Conservation (phyloP, 2,797 vertebrate species). For the Sebastes steindachneri region DNA sequence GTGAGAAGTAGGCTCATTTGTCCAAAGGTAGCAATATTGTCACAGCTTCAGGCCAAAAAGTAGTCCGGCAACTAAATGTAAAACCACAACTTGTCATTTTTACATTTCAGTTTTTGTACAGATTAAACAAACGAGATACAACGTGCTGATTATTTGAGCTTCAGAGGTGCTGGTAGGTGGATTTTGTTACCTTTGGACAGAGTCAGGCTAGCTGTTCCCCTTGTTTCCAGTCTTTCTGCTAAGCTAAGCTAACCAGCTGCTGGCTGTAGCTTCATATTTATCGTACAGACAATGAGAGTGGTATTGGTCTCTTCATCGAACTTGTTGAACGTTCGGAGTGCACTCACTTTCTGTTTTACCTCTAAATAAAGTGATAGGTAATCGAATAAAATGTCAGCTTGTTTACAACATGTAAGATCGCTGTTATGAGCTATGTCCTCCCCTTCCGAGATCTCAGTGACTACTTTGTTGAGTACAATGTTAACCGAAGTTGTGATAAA, state of each 20-base stretch:
- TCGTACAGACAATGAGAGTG: background rate
- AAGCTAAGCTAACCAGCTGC: background rate
- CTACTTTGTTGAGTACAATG: too few relatives aligned
- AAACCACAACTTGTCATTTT: too few relatives aligned
- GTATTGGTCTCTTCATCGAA: background rate
- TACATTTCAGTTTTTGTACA: too few relatives aligned
- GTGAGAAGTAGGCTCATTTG: background rate
- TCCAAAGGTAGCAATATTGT: accelerated
- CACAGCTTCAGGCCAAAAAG: background rate
- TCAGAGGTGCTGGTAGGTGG: background rate
- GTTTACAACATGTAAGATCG: too few relatives aligned
- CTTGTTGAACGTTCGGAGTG: background rate
- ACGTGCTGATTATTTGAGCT: background rate
- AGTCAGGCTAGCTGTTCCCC: background rate
- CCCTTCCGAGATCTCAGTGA: background rate
- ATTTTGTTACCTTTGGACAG: background rate
- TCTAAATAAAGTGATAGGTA: background rate
- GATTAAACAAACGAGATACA: accelerated
- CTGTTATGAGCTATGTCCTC: background rate
- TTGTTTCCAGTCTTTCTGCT: accelerated
- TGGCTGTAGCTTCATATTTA: background rate
- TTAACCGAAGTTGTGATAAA: background rate
- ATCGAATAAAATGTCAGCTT: background rate
- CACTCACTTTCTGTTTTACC: background rate
- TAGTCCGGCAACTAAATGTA: too few relatives aligned